These are phyloP conservation scores for Datnioides undecimradiatus DNA, from an alignment of 2,113 vertebrate genomes.

Conservation along the genomic window DNA sequence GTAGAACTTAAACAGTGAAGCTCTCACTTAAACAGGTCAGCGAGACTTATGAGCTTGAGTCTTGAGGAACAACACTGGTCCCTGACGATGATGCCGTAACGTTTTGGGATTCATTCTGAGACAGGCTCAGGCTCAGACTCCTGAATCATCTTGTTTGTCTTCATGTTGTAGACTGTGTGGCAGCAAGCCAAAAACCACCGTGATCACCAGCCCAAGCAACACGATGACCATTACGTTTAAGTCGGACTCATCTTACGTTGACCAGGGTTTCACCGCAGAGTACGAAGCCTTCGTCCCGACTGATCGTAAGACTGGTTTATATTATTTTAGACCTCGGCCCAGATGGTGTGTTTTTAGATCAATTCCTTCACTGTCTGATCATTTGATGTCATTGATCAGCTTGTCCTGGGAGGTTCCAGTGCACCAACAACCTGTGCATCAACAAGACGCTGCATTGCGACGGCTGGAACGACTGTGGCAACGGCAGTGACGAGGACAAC, in stretches of 20 bases:
- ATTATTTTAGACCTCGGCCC: too few relatives aligned
- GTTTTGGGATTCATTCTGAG: too few relatives aligned
- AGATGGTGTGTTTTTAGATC: background rate
- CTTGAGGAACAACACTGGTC: background rate
- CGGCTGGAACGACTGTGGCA: conserved; percentile 91
- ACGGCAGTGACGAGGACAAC: conserved; percentile 87
- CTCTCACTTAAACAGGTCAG: background rate
- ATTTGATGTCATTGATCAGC: conserved; percentile 30
- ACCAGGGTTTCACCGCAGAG: conserved; percentile 88
- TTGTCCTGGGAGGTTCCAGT: conserved; percentile 84
- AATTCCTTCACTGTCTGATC: too few relatives aligned
- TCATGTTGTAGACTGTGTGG: conserved; percentile 87
- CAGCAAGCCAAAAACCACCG: conserved; percentile 69
- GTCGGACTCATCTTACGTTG: conserved; percentile 88
- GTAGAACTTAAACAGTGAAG: background rate
- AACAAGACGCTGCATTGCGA: conserved; percentile 84
- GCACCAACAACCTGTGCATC: conserved; percentile 88
- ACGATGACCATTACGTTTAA: conserved; percentile 84
- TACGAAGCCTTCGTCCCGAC: conserved; percentile 89
- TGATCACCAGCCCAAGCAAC: conserved; percentile 83
- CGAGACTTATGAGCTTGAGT: background rate
- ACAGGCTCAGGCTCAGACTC: background rate
- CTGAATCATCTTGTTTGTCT: background rate
- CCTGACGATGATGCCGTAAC: background rate
- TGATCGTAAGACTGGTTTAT: conserved; percentile 84